A percentile compares a stretch with the other conserved stretches of the same genome.
phyloP scores from a whole-genome alignment of 2,113 vertebrate genomes.

The Indicator indicator region DNA sequence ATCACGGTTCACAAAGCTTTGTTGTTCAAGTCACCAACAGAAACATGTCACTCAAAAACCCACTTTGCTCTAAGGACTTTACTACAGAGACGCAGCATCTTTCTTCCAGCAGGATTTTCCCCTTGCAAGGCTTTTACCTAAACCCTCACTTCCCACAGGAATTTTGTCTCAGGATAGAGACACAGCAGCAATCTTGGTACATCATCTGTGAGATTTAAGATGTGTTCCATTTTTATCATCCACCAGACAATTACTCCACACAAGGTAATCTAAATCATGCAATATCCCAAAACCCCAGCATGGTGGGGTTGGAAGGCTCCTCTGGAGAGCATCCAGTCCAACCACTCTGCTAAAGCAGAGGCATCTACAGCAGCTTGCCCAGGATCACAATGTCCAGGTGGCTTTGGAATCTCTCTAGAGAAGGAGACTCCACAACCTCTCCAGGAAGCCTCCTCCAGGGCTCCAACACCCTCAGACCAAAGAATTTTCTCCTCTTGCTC shows the following conservation, averaged over 20 bases:
- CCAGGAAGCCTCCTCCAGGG: no score
- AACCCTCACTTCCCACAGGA: not conserved
- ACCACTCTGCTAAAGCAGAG: no score
- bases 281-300: no score
- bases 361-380: no score
- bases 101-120: constrained; percentile 27
- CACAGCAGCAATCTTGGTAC: not conserved
- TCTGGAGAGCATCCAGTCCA: no score
- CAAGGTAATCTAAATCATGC: not conserved
- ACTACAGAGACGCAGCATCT: not conserved
- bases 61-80: not conserved
- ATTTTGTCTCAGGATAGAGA: not conserved
- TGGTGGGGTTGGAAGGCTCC: no score
- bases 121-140: constrained; percentile 20
- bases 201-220: not conserved
- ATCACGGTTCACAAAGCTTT: not conserved
- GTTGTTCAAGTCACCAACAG: not conserved
- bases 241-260: not conserved
- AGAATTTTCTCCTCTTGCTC: no score
- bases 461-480: no score
- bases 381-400: no score
- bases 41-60: not conserved
- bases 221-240: not conserved
- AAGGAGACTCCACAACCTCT: no score
- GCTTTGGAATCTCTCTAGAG: no score